Base-by-base conservation (phyloP, 2,113 vertebrate species). In the Chaenogobius annularis region DNA sequence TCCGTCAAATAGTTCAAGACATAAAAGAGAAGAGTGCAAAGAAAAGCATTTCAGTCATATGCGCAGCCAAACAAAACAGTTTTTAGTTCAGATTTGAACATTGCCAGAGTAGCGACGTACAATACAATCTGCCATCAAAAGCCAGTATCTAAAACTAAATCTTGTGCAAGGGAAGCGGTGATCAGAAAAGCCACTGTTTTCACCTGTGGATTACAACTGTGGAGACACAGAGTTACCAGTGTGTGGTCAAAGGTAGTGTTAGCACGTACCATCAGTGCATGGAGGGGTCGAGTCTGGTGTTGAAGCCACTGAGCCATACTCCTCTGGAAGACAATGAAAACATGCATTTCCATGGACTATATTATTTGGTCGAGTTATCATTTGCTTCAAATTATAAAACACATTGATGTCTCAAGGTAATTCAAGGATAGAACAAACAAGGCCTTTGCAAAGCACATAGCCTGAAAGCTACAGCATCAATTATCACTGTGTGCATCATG, bases 271-370 rank as follows among this genome's bases (percentile, higher is more conserved):
- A 73, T 94, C 93, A 9, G 92, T 93, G 87, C 92, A 94, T 3
- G 93, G 89, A 80, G 93, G 93, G 3, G 92, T 93, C 14, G 93
- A 94, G 86, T 94, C 93, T 82, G 93, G 93, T 61, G 93, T 94
- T 69, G 93, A 94, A 15, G 88, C 92, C 78, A 94, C 92, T 55
- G 93, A 93, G 85, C 91, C 93, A 83, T 91, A 92, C 87, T 94
- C 93, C 92, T 93, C 93, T 94, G 87, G 20, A 93, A 63, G 17
- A 61, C 26, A 61, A 59, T 90, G 43, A 80, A 79, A 79, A 87
- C 43, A 77, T 59, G 35, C n/a, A 64, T 13, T 68, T 56, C 23
- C 11, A 5, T 22, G 10, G 3, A 26, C 22, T 26, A 26, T 58
- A 58, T 65, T 9, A 75, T 13, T 83, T 61, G 44, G 44, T 46